Conservation (phyloP, 2,113 vertebrate genomes). For the Oryzias curvinotus region DNA sequence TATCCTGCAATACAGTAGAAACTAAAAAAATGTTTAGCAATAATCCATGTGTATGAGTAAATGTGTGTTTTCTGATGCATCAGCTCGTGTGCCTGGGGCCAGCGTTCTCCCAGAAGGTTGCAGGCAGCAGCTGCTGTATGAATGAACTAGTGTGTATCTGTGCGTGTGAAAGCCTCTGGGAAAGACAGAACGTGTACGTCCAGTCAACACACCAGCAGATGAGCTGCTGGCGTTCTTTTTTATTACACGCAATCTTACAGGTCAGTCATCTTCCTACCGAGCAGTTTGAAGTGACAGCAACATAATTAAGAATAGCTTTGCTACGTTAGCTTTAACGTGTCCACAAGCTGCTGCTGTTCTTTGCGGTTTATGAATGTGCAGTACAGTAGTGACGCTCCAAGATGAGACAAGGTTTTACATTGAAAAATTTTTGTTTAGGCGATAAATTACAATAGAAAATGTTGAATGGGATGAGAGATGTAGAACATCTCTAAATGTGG, state of each 20-base stretch:
- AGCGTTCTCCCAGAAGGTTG: constrained; percentile 47
- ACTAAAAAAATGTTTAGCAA: constrained; percentile 35
- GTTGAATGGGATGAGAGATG: constrained; percentile 13
- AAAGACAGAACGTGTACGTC: constrained; percentile 48
- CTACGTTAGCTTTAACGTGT: neutral
- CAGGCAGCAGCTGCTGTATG: constrained; percentile 62
- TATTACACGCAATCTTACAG: constrained; percentile 41
- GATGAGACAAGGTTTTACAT: constrained; percentile 3
- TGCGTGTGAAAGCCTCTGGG: constrained; percentile 51
- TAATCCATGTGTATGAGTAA: constrained; percentile 11
- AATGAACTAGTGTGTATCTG: constrained; percentile 43
- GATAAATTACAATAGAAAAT: neutral
- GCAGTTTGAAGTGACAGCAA: constrained; percentile 9
- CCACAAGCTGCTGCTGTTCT: constrained; percentile 19
- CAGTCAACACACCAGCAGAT: constrained; percentile 61
- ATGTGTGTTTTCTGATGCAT: constrained; percentile 46
- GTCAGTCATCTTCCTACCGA: constrained; percentile 39
- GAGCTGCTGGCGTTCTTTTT: constrained; percentile 37
- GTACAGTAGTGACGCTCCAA: constrained; percentile 11
- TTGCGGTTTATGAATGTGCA: constrained; percentile 23
- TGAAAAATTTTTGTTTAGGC: neutral
- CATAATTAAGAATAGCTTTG: constrained; percentile 1
- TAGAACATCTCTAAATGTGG: constrained; percentile 16
- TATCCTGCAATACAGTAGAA: constrained; percentile 3
- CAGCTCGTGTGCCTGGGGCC: constrained; percentile 48